A percentile compares a stretch with the other conserved stretches of the same genome.
phyloP scores from a whole-genome alignment of 2,888 invertebrate species.

The Endomychus coccineus region DNA sequence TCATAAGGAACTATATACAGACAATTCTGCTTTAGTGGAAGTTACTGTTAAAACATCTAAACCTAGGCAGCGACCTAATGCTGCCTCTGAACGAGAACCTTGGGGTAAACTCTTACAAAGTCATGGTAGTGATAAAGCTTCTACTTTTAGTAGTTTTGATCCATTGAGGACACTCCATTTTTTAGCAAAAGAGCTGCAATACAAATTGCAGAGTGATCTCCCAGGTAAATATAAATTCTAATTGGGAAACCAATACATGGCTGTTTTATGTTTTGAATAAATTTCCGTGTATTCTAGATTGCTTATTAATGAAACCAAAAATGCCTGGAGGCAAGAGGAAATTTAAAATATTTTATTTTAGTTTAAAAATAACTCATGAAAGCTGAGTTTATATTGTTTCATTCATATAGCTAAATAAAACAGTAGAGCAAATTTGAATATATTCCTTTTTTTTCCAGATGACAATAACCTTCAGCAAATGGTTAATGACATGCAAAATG shows the following conservation, averaged over 20 bases:
- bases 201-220: slow-evolving; percentile 30
- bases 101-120: slow-evolving; percentile 34
- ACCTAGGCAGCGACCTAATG: slow-evolving; percentile 26
- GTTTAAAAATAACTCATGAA: not conserved
- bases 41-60: slow-evolving; percentile 28
- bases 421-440: too few species aligned
- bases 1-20: slow-evolving; percentile 20
- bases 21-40: slow-evolving; percentile 28
- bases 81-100: slow-evolving; percentile 25
- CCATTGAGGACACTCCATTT: slow-evolving; percentile 41
- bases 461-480: slow-evolving; percentile 37
- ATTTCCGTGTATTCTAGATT: too few species aligned
- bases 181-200: slow-evolving; percentile 38
- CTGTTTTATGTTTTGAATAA: too few species aligned
- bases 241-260: too few species aligned
- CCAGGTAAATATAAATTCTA: too few species aligned
- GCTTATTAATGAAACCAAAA: too few species aligned
- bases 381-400: too few species aligned
- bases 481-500: slow-evolving; percentile 38
- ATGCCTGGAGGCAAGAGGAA: too few species aligned
- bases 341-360: not conserved
- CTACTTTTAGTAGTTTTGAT: slow-evolving; percentile 38
- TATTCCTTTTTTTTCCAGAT: slow-evolving; percentile 28
- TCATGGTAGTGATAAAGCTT: slow-evolving; percentile 27
- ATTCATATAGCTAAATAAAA: too few species aligned